Percentiles rank a stretch among this genome's conserved stretches.
Evolutionary conservation across 2,113 vertebrate species (phyloP).

Genomic region (Noctilio leporinus): DNA sequence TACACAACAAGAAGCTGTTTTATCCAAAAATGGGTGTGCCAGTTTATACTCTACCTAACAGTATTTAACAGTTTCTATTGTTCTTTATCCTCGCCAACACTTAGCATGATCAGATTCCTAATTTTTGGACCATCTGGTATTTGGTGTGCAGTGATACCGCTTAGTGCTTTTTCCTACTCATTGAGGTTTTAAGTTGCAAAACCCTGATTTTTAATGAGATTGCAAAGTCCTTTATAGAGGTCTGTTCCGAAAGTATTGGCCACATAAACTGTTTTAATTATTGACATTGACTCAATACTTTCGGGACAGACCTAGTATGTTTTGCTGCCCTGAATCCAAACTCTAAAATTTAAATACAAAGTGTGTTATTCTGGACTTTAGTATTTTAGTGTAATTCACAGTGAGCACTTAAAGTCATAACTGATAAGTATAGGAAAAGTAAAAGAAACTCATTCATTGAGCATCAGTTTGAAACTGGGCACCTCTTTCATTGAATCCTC

Average conservation of each 20-base stretch:
- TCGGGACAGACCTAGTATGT: no score
- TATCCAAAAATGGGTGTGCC: background rate
- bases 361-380: background rate
- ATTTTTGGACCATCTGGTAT: background rate
- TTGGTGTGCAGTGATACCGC: background rate
- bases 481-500: background rate
- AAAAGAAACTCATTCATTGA: background rate
- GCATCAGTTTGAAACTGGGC: background rate
- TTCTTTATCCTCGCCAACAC: background rate
- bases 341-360: background rate
- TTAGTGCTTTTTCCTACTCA: background rate
- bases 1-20: background rate
- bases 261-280: no score
- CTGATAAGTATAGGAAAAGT: background rate
- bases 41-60: background rate
- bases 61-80: background rate
- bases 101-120: background rate
- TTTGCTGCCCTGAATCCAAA: background rate
- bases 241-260: no score
- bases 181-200: background rate
- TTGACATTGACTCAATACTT: no score
- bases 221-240: background rate
- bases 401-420: background rate
- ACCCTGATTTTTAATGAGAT: background rate
- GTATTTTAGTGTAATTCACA: background rate